Evolutionary conservation across 2,797 vertebrate genomes (phyloP), one percentile per base, ranked within the genome.

Genomic region (Todus mexicanus): DNA sequence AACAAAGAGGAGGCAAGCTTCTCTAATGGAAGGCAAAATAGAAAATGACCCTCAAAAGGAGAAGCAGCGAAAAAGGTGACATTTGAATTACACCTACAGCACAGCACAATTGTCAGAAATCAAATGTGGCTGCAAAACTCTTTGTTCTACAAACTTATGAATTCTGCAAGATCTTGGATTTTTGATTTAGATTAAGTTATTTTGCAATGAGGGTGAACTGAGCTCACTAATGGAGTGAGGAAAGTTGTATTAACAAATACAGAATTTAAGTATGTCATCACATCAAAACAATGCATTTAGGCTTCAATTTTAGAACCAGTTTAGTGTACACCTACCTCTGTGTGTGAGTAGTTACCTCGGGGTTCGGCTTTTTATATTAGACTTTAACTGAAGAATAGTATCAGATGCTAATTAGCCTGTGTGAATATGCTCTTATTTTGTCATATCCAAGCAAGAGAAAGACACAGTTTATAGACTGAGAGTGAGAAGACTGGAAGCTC

Each of bases 61-160:
- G 91, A 95, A 93, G 63, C 81, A 40, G 54, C 27, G 27, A 47
- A 37, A 84, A 74, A 84, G 64, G 75, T 92, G 78, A 82, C 80
- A 72, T 93, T 92, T 96, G 70, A 90, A 75, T 94, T 86, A 60
- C 61, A 80, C 69, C 75, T 84, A 74, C 23, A 59, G 68, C 57
- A 70, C 7, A 64, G 51, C 26, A 51, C 26, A 29, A 85, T 63
- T 45, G 65, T 79, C 50, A 89, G 63, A 64, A 75, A 12, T 76
- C 54, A 68, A 78, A 75, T 6, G n/a, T 26, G 69, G 64, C 76
- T 68, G 71, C 71, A 78, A 83, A 91, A 77, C 13, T 68, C 37
- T 29, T 17, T 29, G 27, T 56, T 72, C 64, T 43, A 31, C 42
- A 50, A 69, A 81, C 14, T n/a, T 31, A 20, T 11, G 59, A 74